These are phyloP conservation scores for Seriola dumerili DNA, from an alignment of 2,113 vertebrate genomes.

Conservation along the genomic window DNA sequence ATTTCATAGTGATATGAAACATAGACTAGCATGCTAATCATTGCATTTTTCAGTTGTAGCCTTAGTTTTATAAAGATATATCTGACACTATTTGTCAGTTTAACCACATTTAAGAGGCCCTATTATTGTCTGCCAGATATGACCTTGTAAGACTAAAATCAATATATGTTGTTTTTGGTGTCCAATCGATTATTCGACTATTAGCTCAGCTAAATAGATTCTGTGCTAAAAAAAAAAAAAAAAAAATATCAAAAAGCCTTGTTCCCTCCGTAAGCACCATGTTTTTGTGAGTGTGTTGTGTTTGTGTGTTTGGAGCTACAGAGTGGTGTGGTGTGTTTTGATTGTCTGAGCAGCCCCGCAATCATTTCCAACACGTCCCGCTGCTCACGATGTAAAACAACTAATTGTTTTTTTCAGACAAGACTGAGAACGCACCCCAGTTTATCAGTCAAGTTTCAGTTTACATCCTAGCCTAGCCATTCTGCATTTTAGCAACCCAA, in stretches of 20 bases:
- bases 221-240: conserved; percentile 66
- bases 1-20: conserved; percentile 33
- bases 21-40: conserved; percentile 31
- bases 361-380: conserved; percentile 3
- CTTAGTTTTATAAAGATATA: conserved; percentile 23
- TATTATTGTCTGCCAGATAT: not conserved
- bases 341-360: conserved; percentile 66
- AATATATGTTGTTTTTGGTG: conserved; percentile 51
- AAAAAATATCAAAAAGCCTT: conserved; percentile 82
- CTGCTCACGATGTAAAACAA: conserved; percentile 45
- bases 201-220: conserved; percentile 38
- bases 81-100: conserved; percentile 2
- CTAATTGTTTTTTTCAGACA: not conserved
- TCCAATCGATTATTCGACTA: conserved; percentile 26
- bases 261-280: conserved; percentile 88
- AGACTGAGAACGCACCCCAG: conserved; percentile 29
- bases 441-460: not conserved
- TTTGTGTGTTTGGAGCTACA: conserved; percentile 69
- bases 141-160: conserved; percentile 45
- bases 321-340: conserved; percentile 39
- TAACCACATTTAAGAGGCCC: not conserved
- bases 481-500: conserved; percentile 12
- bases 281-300: conserved; percentile 38
- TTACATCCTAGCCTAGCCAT: conserved; percentile 1
- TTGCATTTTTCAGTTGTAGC: conserved; percentile 1